Base-by-base conservation (phyloP, 2,113 vertebrate genomes). In the Fulica atra region DNA sequence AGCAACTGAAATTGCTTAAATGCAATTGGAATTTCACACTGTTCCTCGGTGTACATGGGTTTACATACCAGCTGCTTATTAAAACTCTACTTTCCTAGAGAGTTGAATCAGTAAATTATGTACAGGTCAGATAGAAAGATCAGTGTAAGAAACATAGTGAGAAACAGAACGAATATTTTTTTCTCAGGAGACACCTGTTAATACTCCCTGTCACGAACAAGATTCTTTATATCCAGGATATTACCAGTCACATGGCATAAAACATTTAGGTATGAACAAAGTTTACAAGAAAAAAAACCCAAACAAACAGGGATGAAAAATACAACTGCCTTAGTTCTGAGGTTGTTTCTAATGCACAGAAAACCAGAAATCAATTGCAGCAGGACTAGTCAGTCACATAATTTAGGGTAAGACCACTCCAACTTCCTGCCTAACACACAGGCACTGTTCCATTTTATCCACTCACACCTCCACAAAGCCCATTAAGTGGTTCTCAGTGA, bases 401-500 rank as follows among this genome's bases (percentile, higher is more conserved):
- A 74, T 84, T 92, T 84, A 89, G 89, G 48, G 81, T 53, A 51
- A 56, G 51, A 29, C 48, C 10, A 5, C 77, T 86, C 60, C 14
- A 11, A 54, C 68, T 93, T 93, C 91, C 96, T 90, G 92, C 83
- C 84, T 48, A 82, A 72, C 53, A 61, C 85, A 73, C 46, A 71
- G 53, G 50, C 63, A 1, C 89, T 11, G 16, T 64, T 89, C 81
- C 65, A 57, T 70, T 73, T 78, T 38, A 79, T 85, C 91, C 89
- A 38, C 92, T 93, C 88, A 51, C 92, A 73, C 88, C 88, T 91
- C 94, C 84, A 48, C 60, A 87, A 78, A 86, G 51, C 73, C 92
- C 91, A 92, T 89, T 93, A 90, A 88, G 91, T 44, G 53, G 86
- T 82, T 88, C 94, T 88, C 94, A 92, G 83, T 74, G 80, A 93